Evolutionary conservation across 2,888 invertebrate species (phyloP).

Genomic region (Torymus aiolomorphi): DNA sequence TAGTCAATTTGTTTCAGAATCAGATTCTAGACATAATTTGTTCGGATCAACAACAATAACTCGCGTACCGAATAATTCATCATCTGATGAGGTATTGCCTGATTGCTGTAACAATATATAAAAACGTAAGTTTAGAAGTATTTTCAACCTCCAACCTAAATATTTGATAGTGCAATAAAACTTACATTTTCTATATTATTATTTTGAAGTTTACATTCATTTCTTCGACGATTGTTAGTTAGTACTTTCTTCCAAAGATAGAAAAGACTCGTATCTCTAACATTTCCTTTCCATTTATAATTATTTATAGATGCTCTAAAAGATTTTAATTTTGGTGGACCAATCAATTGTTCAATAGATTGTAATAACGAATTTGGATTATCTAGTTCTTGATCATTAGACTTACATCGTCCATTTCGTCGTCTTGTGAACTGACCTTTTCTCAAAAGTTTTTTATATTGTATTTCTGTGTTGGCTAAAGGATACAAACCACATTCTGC

Average conservation of each 20-base stretch:
- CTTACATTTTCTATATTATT: neutral
- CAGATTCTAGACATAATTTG: neutral
- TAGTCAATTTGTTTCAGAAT: neutral
- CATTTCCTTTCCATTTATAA: slow-evolving; percentile 16
- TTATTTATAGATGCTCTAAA: slow-evolving; percentile 2
- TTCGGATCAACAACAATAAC: neutral
- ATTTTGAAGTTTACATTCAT: neutral
- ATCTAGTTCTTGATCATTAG: too few species aligned
- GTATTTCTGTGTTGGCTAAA: neutral
- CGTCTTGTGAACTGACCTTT: neutral
- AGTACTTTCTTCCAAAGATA: slow-evolving; percentile 30
- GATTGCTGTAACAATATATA: too few species aligned
- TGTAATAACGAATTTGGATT: neutral
- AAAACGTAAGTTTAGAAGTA: too few species aligned
- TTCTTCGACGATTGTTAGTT: neutral
- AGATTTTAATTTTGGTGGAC: neutral
- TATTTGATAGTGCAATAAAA: neutral
- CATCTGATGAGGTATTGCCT: too few species aligned
- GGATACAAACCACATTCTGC: slow-evolving; percentile 29
- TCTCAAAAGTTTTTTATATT: neutral
- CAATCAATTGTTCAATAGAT: slow-evolving; percentile 21
- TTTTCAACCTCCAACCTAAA: too few species aligned
- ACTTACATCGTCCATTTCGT: too few species aligned
- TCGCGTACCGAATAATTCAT: too few species aligned
- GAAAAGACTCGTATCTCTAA: slow-evolving; percentile 31